A percentile compares a stretch with the other conserved stretches of the same genome.
phyloP scores from a whole-genome alignment of 2,888 invertebrate species.

The Plusia festucae region DNA sequence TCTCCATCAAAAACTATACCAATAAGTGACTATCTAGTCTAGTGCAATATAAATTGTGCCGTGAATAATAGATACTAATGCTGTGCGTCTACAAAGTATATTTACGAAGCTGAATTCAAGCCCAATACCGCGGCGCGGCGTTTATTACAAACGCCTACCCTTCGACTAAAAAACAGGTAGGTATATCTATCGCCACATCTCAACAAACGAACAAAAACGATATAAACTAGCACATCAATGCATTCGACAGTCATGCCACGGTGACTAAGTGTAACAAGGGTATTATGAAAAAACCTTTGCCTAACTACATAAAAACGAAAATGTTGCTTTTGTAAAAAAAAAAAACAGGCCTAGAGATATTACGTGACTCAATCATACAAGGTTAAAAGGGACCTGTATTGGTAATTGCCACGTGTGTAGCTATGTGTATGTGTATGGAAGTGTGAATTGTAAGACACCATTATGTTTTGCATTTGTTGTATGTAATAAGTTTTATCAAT shows the following conservation, averaged over 20 bases:
- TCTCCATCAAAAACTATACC: neutral
- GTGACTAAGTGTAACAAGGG: conserved; percentile 65
- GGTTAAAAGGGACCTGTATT: conserved; percentile 70
- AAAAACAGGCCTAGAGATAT: conserved; percentile 54
- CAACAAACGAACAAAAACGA: conserved; percentile 25
- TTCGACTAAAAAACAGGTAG: conserved; percentile 17
- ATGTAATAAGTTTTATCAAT: conserved; percentile 16
- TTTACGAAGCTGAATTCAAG: conserved; percentile 22
- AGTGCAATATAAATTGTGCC: conserved; percentile 38
- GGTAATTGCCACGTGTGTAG: conserved; percentile 72
- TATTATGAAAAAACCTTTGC: conserved; percentile 56
- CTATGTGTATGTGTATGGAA: conserved; percentile 48
- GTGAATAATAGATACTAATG: conserved; percentile 12
- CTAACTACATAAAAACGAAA: conserved; percentile 59
- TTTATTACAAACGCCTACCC: conserved; percentile 12
- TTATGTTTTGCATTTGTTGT: conserved; percentile 3
- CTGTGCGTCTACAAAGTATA: conserved; percentile 28
- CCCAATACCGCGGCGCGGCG: conserved; percentile 18
- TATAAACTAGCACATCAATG: conserved; percentile 54
- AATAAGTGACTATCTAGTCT: conserved; percentile 17
- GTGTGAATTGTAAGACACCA: conserved; percentile 22
- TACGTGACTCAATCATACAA: conserved; percentile 76
- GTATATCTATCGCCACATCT: conserved; percentile 14
- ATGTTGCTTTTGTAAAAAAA: conserved; percentile 48
- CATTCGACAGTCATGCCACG: conserved; percentile 65